Conservation (phyloP, 2,113 vertebrate genomes). For the Alethe diademata region DNA sequence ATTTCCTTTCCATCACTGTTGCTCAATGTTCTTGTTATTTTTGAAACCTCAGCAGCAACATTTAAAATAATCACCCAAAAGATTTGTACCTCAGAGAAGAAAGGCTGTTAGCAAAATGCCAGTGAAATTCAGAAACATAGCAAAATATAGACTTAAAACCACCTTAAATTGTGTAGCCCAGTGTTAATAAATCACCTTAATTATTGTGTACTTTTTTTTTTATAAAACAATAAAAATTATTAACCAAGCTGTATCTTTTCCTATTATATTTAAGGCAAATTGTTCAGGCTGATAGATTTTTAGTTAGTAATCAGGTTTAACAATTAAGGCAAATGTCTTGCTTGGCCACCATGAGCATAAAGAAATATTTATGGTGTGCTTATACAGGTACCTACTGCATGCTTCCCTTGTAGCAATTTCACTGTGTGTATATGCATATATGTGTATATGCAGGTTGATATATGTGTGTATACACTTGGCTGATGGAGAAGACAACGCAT, state of each 20-base stretch:
- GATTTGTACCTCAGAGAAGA: neutral
- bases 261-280: neutral
- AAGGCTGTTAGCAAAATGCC: neutral
- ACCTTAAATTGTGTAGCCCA: neutral
- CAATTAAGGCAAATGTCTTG: neutral
- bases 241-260: neutral
- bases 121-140: neutral
- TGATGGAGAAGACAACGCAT: neutral
- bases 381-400: neutral
- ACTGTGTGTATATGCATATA: neutral
- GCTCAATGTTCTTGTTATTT: neutral
- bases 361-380: neutral
- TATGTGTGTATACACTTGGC: neutral
- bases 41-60: neutral
- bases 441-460: neutral
- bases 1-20: neutral
- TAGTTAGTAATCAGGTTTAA: neutral
- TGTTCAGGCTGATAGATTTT: neutral
- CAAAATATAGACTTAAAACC: neutral
- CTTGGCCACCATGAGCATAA: neutral
- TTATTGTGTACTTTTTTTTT: neutral
- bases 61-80: neutral
- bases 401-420: neutral
- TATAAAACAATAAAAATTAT: neutral
- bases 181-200: neutral